Evolutionary conservation across 2,797 vertebrate genomes (phyloP), one percentile per base, ranked within the genome.

Genomic region (Paguma larvata): DNA sequence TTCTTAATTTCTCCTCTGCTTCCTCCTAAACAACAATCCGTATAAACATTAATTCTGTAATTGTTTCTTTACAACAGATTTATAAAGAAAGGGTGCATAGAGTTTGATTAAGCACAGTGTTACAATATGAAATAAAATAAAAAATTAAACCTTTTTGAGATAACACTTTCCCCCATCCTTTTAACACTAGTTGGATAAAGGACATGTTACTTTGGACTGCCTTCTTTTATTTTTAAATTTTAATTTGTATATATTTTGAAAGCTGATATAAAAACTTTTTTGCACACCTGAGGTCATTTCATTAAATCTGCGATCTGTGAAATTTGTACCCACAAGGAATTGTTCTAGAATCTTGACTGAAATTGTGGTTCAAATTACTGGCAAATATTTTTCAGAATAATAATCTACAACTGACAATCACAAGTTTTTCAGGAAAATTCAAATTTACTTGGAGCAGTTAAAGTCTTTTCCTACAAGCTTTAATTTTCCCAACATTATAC

Each of bases 1-100:
- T 99, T 92, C 98, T 98, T 96, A 99, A 99, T 97, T 99, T 99
- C 93, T 98, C 99, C 98, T 99, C 99, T 98, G 99, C 99, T 97
- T 99, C 99, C 89, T 99, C 99, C 99, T 99, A 97, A 90, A 67
- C 83, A 79, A 73, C 0, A 83, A 41, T 32, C 79, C 0, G 93
- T 68, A 34, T 46, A 95, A 96, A 96, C 21, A 6, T 90, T 78
- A 6, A 89, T 25, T 94, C 27, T 62, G 48, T 85, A 80, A 85
- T 62, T 80, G 7, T 85, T 84, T 77, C 27, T 70, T 94, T 91
- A 79, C 16, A 93, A 44, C 21, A 41, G 62, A 77, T 84, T 96
- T 56, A 65, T 48, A 89, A 94, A 92, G 70, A 78, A 73, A 89
- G 27, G 30, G 13, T 51, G 27, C 23, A 56, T 0, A 72, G 18